Conservation (phyloP, 92 coral and sea anemone genomes). For the Palythoa caribaeorum region DNA sequence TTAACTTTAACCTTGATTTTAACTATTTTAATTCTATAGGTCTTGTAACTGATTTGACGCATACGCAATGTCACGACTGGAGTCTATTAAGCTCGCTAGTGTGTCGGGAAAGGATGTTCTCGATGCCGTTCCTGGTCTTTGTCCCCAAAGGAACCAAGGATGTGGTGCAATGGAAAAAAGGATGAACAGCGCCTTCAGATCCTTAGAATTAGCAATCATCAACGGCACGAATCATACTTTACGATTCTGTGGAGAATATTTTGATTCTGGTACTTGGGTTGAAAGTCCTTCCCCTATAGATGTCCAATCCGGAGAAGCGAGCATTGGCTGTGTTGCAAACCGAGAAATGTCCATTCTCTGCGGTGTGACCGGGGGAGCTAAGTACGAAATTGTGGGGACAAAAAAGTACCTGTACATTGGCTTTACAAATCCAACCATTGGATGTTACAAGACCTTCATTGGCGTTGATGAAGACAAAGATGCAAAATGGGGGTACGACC, state of each 20-base stretch:
- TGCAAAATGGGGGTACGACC: neutral
- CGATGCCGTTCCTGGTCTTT: neutral
- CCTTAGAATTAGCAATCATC: neutral
- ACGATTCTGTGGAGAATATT: neutral
- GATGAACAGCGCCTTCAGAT: neutral
- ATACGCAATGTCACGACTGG: neutral
- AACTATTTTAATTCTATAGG: no score
- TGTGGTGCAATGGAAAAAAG: neutral
- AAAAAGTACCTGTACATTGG: neutral
- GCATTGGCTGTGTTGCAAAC: neutral
- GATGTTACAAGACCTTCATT: neutral
- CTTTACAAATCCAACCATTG: neutral
- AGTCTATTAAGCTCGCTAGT: neutral
- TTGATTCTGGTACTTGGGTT: conserved; percentile 1
- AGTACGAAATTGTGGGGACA: neutral
- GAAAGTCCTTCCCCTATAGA: neutral
- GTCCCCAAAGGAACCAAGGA: neutral
- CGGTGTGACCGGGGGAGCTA: neutral
- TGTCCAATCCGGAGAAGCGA: neutral
- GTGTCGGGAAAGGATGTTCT: neutral
- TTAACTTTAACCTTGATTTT: no score
- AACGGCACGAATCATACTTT: neutral
- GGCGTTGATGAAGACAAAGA: neutral
- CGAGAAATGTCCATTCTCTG: neutral
- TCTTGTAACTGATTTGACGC: neutral